These are phyloP conservation scores for Esox niger DNA, from an alignment of 2,113 vertebrate genomes.

Conservation along the genomic window DNA sequence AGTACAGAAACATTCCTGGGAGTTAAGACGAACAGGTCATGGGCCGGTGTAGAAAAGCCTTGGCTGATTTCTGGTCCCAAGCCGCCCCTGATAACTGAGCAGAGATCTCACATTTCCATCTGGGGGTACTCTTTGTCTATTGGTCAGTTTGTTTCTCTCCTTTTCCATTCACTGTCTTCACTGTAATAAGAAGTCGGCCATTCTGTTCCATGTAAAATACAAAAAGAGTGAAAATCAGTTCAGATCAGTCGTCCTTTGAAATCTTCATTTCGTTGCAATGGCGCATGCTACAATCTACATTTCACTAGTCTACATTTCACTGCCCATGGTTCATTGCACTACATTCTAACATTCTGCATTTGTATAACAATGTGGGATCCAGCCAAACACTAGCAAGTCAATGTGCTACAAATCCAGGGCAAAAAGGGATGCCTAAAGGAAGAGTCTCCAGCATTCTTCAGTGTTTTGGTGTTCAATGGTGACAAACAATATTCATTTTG, in stretches of 20 bases:
- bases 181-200: not conserved
- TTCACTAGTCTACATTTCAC: too few relatives aligned
- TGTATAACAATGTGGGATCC: too few relatives aligned
- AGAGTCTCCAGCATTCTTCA: conserved; percentile 5
- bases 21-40: too few relatives aligned
- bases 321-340: not conserved
- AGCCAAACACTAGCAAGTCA: not conserved
- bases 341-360: not conserved
- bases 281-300: conserved; percentile 19
- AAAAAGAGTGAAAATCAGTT: conserved; percentile 52
- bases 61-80: not conserved
- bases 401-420: not conserved
- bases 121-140: not conserved
- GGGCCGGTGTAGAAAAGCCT: not conserved
- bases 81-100: too few relatives aligned
- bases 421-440: too few relatives aligned
- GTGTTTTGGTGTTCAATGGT: not conserved
- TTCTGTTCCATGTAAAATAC: conserved; percentile 27
- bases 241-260: too few relatives aligned
- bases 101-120: not conserved
- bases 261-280: too few relatives aligned
- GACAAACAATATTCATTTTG: not conserved
- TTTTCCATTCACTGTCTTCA: too few relatives aligned
- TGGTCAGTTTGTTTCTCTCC: conserved; percentile 78
- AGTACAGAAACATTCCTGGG: too few relatives aligned